These are phyloP conservation scores for Actias luna DNA, from an alignment of 2,888 invertebrate genomes.

Conservation along the genomic window DNA sequence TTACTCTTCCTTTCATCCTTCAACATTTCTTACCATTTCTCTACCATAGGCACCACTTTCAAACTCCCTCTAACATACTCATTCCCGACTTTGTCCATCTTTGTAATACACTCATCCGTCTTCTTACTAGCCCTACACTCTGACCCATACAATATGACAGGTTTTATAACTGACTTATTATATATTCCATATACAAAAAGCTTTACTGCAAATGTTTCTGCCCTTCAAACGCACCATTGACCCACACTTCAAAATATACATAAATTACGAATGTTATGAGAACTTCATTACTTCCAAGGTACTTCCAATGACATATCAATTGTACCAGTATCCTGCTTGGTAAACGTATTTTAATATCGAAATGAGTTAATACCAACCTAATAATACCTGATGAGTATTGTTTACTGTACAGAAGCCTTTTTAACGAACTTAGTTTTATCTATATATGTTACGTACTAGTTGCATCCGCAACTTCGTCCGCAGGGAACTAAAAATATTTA, in stretches of 20 bases:
- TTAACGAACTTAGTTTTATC: background rate
- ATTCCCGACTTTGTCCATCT: no score
- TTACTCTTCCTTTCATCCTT: no score
- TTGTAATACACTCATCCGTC: no score
- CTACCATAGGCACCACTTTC: no score
- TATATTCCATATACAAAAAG: background rate
- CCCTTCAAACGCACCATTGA: background rate
- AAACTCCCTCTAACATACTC: no score
- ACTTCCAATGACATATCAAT: background rate
- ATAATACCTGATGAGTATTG: background rate
- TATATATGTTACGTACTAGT: no score
- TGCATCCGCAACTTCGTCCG: no score
- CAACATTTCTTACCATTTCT: no score
- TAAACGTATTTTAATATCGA: background rate
- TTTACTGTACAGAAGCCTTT: background rate
- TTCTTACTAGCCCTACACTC: no score
- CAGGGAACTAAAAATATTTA: no score
- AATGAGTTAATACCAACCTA: background rate
- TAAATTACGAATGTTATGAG: background rate
- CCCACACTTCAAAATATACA: background rate
- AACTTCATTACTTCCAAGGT: background rate
- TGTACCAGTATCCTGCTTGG: background rate
- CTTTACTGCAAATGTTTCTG: background rate
- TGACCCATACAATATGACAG: no score
- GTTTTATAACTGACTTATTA: no score